A percentile compares a stretch with the other conserved stretches of the same genome.
Evolutionary conservation across 2,113 vertebrate species (phyloP).

Genomic region (Heloderma charlesbogerti): DNA sequence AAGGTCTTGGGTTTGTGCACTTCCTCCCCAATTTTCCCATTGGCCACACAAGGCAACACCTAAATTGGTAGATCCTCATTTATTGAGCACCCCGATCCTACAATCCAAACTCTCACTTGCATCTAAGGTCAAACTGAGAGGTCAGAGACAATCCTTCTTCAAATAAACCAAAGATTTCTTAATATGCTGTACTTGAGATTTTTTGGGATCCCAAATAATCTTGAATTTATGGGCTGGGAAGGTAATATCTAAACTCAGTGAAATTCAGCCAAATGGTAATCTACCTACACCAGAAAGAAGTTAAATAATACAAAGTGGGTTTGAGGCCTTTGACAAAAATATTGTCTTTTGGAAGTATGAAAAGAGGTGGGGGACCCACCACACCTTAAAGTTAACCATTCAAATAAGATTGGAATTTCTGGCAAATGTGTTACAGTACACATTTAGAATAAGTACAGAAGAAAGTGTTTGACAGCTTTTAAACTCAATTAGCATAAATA

Average conservation of each 20-base stretch:
- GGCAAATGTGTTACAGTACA: neutral
- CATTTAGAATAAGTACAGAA: slow-evolving; percentile 38
- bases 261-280: neutral
- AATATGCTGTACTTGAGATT: neutral
- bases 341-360: neutral
- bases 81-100: neutral
- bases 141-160: neutral
- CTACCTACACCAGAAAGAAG: neutral
- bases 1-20: neutral
- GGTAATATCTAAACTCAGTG: neutral
- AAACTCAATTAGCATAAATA: slow-evolving; percentile 33
- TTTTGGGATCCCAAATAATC: neutral
- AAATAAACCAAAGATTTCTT: neutral
- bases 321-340: neutral
- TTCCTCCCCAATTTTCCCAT: neutral
- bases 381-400: slow-evolving; percentile 23
- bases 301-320: neutral
- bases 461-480: slow-evolving; percentile 39
- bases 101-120: neutral
- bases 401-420: slow-evolving; percentile 12
- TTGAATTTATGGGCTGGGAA: too few species aligned
- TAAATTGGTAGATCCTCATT: neutral
- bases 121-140: neutral
- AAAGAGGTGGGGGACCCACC: neutral
- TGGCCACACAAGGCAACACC: neutral